A percentile compares a stretch with the other conserved stretches of the same genome.
Evolutionary conservation across 2,888 invertebrate genomes (phyloP).

Genomic region (Platycheirus albimanus): DNA sequence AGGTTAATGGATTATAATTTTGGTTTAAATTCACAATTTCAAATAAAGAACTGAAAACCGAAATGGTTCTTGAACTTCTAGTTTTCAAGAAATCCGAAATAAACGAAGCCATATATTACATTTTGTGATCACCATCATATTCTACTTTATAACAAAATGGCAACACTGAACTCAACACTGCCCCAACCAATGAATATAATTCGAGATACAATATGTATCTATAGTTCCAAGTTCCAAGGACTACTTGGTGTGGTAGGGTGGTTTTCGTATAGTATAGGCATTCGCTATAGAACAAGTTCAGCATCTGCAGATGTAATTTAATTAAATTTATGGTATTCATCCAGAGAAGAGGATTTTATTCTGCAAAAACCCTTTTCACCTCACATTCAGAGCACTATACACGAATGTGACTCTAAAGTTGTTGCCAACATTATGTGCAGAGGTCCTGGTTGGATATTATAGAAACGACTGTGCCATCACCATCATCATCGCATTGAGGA

Average conservation of each 20-base stretch:
- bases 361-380: slow-evolving; percentile 60
- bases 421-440: slow-evolving; percentile 71
- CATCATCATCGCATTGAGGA: slow-evolving; percentile 42
- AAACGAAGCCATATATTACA: too few species aligned
- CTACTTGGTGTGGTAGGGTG: neutral
- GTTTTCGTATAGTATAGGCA: neutral
- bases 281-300: slow-evolving; percentile 59
- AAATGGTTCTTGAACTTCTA: too few species aligned
- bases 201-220: slow-evolving; percentile 71
- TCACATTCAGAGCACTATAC: slow-evolving; percentile 9
- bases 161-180: slow-evolving; percentile 2
- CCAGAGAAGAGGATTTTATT: slow-evolving; percentile 57
- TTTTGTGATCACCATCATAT: too few species aligned
- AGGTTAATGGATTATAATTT: too few species aligned
- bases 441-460: slow-evolving; percentile 30
- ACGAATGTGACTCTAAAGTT: slow-evolving; percentile 47
- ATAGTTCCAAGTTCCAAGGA: slow-evolving; percentile 30
- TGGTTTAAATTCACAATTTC: too few species aligned
- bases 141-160: too few species aligned
- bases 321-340: slow-evolving; percentile 77
- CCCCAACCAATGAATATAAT: slow-evolving; percentile 68
- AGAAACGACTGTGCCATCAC: slow-evolving; percentile 23
- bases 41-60: too few species aligned
- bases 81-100: too few species aligned
- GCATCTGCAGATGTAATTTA: slow-evolving; percentile 78